Percentiles rank a stretch among this genome's conserved stretches.
Evolutionary conservation across 1,140 invertebrate genomes (phyloP).

Genomic region (Drosophila oshimai): DNA sequence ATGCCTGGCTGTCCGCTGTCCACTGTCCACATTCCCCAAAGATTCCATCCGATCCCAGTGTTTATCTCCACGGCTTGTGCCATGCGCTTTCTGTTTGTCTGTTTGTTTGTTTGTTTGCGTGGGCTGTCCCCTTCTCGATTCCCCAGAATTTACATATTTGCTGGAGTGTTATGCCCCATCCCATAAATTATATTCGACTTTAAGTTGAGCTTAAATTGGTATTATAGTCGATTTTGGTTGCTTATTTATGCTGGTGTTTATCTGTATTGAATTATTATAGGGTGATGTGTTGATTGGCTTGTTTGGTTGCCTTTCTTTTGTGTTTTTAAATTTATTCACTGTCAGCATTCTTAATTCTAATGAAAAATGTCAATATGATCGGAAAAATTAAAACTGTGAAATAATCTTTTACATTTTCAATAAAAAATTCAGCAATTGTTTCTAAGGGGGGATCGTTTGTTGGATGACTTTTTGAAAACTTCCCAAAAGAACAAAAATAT

Average conservation of each 20-base stretch:
- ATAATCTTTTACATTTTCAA: no score
- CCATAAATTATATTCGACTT: conserved; percentile 23
- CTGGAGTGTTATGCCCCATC: not conserved
- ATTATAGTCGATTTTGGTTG: not conserved
- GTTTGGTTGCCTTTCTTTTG: not conserved
- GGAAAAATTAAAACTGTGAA: no score
- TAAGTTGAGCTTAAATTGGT: not conserved
- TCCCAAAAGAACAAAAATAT: no score
- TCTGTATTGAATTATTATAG: conserved; percentile 4
- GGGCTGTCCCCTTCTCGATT: conserved; percentile 3
- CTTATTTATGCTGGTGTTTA: not conserved
- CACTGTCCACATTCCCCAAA: conserved; percentile 2
- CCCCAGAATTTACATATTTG: not conserved
- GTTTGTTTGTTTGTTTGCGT: conserved; percentile 3
- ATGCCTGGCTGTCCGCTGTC: not conserved
- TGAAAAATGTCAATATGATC: no score
- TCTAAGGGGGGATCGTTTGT: no score
- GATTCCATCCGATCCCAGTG: not conserved
- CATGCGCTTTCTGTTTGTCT: not conserved
- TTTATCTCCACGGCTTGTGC: conserved; percentile 7
- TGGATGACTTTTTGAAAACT: no score
- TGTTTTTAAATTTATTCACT: no score
- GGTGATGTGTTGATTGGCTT: not conserved
- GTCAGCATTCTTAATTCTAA: no score
- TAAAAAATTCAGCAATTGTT: no score